Evolutionary conservation across 2,113 vertebrate genomes (phyloP).

Genomic region (pig (Sus scrofa)): T2T-Sscrofa CM000814.6:141678001-141678500

Average conservation of each 20-base stretch:
- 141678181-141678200: neutral
- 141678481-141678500: neutral
- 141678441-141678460: neutral
- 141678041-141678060: neutral
- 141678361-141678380: neutral
- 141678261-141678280: constrained; percentile 99
- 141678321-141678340: constrained; percentile 99
- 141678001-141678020: neutral
- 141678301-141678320: constrained; percentile 98
- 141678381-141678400: accelerated
- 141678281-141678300: constrained; percentile 99
- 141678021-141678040: neutral
- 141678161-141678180: neutral
- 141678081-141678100: neutral
- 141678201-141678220: constrained; percentile 98
- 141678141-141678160: accelerated
- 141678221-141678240: constrained; percentile 99
- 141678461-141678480: neutral
- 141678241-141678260: constrained; percentile 99
- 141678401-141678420: neutral
- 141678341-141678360: constrained; percentile 30
- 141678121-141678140: neutral
- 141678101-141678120: neutral
- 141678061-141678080: neutral
- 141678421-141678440: neutral